Base-by-base conservation (phyloP, 2,888 invertebrate species). In the Meloe dianella region DNA sequence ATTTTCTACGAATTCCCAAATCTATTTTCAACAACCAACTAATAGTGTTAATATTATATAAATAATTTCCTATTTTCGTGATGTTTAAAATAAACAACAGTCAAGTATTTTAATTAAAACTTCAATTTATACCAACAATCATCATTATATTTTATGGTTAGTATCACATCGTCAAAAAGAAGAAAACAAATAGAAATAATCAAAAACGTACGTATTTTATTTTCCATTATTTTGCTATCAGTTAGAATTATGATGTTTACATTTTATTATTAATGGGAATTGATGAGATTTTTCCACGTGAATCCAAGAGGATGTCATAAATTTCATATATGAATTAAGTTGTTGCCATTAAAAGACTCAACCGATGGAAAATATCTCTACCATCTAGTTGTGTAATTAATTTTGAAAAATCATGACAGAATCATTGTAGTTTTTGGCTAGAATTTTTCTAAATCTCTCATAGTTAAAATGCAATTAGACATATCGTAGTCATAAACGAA, bases 231-330 rank as follows among this genome's bases (percentile, higher is more conserved):
- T 41, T 41, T 41, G 7, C 41, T 41, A 17, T 41, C n/a, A 12
- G 8, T 41, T 17, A 35, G 35, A 35, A 12, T 12, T 35, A 35
- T 35, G 35, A 35, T 35, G 35, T 35, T 35, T 35, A 35, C 35
- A 35, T 35, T 41, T 38, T 41, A 41, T 41, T 32, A 32, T 32
- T 32, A 41, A n/a, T 41, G n/a, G 17, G n/a, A 41, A 41, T 41
- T 41, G 41, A 41, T 41, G 41, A 8, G n/a, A n/a, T 41, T 41
- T 41, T 41, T 41, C 41, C 17, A 41, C 35, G 35, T 35, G 35
- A 35, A 9, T 20, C 29, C 32, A 38, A 30, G 60, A 64, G 65
- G 65, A 65, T 62, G 66, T 62, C 58, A 32, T 66, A 66, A 66
- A 66, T 57, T 63, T 30, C n/a, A n/a, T 22, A 27, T n/a, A 51